Evolutionary conservation across 2,113 vertebrate genomes (phyloP).

Genomic region (Emydocephalus ijimae): DNA sequence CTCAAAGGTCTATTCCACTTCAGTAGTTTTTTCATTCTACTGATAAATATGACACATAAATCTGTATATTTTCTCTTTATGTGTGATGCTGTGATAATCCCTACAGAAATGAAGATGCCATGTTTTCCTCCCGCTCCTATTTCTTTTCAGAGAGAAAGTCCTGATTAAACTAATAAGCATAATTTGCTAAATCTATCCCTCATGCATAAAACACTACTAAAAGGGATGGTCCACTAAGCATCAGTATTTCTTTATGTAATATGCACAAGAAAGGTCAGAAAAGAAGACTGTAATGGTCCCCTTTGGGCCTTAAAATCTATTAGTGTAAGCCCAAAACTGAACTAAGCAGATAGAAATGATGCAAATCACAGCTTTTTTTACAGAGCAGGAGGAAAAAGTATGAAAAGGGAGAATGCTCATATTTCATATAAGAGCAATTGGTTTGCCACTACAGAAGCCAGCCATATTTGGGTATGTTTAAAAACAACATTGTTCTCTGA

Average conservation of each 20-base stretch:
- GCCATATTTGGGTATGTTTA: neutral
- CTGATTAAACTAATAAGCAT: neutral
- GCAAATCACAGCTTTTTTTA: neutral
- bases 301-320: slow-evolving; percentile 17
- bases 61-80: neutral
- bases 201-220: neutral
- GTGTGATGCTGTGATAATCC: neutral
- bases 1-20: neutral
- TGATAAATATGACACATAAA: neutral
- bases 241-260: slow-evolving; percentile 7
- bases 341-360: neutral
- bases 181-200: neutral
- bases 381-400: neutral
- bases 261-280: fast-evolving
- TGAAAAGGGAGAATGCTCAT: slow-evolving; percentile 24
- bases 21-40: neutral
- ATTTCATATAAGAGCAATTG: slow-evolving; percentile 19
- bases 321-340: neutral
- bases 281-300: slow-evolving; percentile 11
- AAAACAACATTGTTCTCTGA: neutral
- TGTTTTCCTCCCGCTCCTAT: neutral
- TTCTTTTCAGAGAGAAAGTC: neutral
- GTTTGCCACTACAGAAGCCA: neutral
- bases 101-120: neutral
- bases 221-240: neutral